A percentile compares a stretch with the other conserved stretches of the same genome.
phyloP scores from a whole-genome alignment of 2,113 vertebrate genomes.

The Phoenicopterus ruber region DNA sequence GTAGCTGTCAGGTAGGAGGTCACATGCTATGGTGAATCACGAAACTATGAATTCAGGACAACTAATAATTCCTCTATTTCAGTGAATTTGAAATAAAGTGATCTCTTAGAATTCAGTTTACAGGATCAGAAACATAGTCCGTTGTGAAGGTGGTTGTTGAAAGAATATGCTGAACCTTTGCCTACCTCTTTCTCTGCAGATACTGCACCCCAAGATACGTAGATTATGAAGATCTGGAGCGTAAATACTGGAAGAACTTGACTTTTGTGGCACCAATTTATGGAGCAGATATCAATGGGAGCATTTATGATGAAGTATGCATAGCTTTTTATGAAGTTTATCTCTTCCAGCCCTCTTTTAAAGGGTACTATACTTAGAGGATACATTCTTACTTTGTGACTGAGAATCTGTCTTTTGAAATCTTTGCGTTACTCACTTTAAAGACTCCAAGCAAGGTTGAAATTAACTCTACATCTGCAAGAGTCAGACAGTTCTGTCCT shows the following conservation, averaged over 20 bases:
- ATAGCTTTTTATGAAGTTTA: conserved; percentile 27
- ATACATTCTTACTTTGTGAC: neutral
- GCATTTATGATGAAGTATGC: conserved; percentile 82
- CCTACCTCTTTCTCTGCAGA: conserved; percentile 55
- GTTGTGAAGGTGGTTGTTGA: neutral
- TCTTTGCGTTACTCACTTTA: neutral
- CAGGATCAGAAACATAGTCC: neutral
- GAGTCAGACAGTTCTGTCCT: neutral
- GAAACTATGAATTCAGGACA: neutral
- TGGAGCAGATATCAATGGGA: conserved; percentile 83
- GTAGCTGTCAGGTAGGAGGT: neutral
- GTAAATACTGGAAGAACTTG: conserved; percentile 85
- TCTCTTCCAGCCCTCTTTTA: neutral
- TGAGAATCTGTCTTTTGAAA: neutral
- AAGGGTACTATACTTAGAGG: neutral
- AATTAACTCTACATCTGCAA: neutral
- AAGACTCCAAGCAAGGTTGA: neutral
- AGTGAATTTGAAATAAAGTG: neutral
- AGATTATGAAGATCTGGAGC: conserved; percentile 82
- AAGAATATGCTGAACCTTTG: neutral
- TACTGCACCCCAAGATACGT: conserved; percentile 78
- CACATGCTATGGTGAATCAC: neutral
- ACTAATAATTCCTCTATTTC: neutral
- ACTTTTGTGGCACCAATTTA: conserved; percentile 83
- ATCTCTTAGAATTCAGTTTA: neutral